These are phyloP conservation scores for Exocentrus adspersus DNA, from an alignment of 2,888 invertebrate species.

Conservation along the genomic window DNA sequence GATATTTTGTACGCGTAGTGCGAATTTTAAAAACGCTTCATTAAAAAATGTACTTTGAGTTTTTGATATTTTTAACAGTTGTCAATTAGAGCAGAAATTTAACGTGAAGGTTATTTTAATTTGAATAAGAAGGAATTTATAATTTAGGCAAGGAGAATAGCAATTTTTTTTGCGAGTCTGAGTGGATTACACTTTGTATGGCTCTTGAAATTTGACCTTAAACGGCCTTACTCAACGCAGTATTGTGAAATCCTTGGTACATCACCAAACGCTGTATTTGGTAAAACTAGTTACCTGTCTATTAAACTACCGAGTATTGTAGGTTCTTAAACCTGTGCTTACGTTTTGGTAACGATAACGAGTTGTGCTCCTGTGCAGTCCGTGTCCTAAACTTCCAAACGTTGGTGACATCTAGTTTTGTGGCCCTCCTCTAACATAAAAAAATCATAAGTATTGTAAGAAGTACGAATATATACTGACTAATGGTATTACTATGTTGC, in stretches of 20 bases:
- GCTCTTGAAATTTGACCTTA: neutral
- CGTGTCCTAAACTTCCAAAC: slow-evolving; percentile 25
- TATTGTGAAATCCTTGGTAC: slow-evolving; percentile 10
- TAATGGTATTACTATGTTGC: slow-evolving; percentile 62
- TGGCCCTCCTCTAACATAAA: slow-evolving; percentile 48
- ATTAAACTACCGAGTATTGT: slow-evolving; percentile 28
- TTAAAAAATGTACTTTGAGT: no score
- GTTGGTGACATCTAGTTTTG: slow-evolving; percentile 54
- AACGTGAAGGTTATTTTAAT: no score
- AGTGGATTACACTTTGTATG: neutral
- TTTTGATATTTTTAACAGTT: no score
- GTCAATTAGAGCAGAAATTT: no score
- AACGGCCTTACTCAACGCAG: neutral
- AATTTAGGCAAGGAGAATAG: no score
- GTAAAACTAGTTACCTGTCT: neutral
- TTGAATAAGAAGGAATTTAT: no score
- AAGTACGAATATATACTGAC: slow-evolving; percentile 53
- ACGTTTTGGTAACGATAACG: slow-evolving; percentile 1
- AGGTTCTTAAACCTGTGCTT: slow-evolving; percentile 14
- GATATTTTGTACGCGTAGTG: no score
- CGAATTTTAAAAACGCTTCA: no score
- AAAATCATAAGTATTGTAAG: slow-evolving; percentile 34
- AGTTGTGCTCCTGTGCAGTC: slow-evolving; percentile 10
- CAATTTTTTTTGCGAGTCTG: neutral
- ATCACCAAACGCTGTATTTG: neutral